Percentiles rank a stretch among this genome's conserved stretches.
Evolutionary conservation across 2,888 invertebrate species (phyloP).

Genomic region (Himalopsyche japonica): DNA sequence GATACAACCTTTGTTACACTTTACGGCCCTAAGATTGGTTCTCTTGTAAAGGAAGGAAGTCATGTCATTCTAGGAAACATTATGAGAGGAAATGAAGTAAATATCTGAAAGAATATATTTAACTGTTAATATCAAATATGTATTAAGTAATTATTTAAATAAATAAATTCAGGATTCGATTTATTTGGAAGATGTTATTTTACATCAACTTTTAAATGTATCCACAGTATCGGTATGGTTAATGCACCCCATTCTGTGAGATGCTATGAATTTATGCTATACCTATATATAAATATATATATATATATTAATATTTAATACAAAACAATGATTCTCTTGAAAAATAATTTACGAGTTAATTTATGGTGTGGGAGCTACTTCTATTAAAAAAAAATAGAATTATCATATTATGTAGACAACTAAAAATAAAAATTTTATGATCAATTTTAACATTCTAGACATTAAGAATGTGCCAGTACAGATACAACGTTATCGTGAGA

Average conservation of each 20-base stretch:
- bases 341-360: too few relatives aligned
- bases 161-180: not conserved
- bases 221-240: not conserved
- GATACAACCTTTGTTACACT: slow-evolving; percentile 48
- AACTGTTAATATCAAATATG: too few relatives aligned
- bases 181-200: not conserved
- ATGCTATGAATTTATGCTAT: too few relatives aligned
- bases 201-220: not conserved
- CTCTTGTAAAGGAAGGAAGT: slow-evolving; percentile 51
- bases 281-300: too few relatives aligned
- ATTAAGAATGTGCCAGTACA: slow-evolving; percentile 54
- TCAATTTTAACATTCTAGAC: slow-evolving; percentile 45
- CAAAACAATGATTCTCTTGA: too few relatives aligned
- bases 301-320: too few relatives aligned
- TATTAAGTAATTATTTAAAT: too few relatives aligned
- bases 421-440: too few relatives aligned
- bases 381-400: too few relatives aligned
- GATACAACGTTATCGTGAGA: slow-evolving; percentile 53
- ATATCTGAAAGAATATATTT: slow-evolving; percentile 11
- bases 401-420: too few relatives aligned
- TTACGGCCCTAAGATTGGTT: slow-evolving; percentile 54
- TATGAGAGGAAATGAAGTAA: slow-evolving; percentile 48
- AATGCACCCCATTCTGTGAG: too few relatives aligned
- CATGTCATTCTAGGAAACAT: slow-evolving; percentile 52
- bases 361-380: too few relatives aligned